Conservation (phyloP, 2,113 vertebrate species). For the Dendropsophus ebraccatus region DNA sequence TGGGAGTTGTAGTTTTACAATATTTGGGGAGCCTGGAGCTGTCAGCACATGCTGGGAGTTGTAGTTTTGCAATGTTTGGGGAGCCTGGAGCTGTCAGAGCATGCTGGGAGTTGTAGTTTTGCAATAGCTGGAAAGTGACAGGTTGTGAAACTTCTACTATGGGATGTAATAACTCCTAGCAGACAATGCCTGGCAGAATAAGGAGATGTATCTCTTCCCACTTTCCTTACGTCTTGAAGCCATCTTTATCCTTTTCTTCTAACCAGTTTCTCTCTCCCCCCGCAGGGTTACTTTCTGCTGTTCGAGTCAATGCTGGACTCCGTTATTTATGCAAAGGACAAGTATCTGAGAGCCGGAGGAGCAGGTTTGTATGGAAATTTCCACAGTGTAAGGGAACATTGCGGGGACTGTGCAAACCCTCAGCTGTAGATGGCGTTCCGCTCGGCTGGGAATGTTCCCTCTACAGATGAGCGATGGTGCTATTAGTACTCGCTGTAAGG, state of each 20-base stretch:
- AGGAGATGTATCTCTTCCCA: too few species aligned
- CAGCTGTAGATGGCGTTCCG: conserved; percentile 64
- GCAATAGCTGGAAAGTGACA: too few species aligned
- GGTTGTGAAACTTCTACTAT: too few species aligned
- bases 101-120: too few species aligned
- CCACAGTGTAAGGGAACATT: conserved; percentile 21
- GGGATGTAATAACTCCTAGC: too few species aligned
- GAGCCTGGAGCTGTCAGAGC: too few species aligned
- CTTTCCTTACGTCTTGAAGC: too few species aligned
- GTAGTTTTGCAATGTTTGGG: too few species aligned
- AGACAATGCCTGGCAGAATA: too few species aligned
- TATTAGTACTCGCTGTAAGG: conserved; percentile 70
- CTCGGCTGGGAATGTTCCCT: conserved; percentile 68
- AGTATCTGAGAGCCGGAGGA: conserved; percentile 85
- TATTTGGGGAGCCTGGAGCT: too few species aligned
- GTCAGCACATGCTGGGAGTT: too few species aligned
- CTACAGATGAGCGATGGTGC: conserved; percentile 71
- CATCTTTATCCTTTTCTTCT: background rate
- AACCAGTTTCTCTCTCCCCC: conserved; percentile 32
- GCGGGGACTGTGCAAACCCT: conserved; percentile 54
- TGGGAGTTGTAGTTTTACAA: too few species aligned
- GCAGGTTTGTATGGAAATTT: conserved; percentile 80
- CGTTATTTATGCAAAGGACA: conserved; percentile 89
- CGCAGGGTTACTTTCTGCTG: conserved; percentile 94
- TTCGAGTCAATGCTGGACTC: conserved; percentile 98